Conservation (phyloP, 2,113 vertebrate genomes). For the Butorides virescens region DNA sequence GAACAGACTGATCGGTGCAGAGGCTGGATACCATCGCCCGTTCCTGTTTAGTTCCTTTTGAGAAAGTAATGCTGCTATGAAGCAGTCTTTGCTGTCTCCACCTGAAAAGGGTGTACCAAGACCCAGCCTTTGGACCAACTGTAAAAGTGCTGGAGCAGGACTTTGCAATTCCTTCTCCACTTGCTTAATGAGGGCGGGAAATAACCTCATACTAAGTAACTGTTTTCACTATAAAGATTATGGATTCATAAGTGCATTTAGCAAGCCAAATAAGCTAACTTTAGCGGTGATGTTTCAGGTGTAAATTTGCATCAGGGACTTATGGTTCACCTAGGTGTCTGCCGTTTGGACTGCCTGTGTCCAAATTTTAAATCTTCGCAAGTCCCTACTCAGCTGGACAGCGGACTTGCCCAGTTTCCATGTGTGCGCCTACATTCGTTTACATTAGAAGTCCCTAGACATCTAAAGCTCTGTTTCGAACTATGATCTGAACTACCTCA, state of each 20-base stretch:
- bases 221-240: not conserved
- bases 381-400: not conserved
- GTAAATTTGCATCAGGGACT: not conserved
- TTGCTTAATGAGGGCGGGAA: not conserved
- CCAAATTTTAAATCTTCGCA: not conserved
- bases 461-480: not conserved
- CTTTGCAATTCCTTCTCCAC: not conserved
- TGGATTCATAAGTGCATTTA: not conserved
- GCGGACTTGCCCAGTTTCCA: not conserved
- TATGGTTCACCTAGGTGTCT: not conserved
- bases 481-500: not conserved
- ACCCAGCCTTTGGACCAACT: not conserved
- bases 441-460: not conserved
- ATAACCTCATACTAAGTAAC: not conserved
- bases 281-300: not conserved
- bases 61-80: not conserved
- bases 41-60: not conserved
- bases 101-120: not conserved
- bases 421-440: not conserved
- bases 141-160: not conserved
- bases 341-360: not conserved
- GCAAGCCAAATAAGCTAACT: not conserved
- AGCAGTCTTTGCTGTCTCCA: not conserved
- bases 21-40: not conserved
- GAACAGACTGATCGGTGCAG: not conserved